Conservation (phyloP, 2,797 vertebrate genomes). For the Pyrocephalus nanus region DNA sequence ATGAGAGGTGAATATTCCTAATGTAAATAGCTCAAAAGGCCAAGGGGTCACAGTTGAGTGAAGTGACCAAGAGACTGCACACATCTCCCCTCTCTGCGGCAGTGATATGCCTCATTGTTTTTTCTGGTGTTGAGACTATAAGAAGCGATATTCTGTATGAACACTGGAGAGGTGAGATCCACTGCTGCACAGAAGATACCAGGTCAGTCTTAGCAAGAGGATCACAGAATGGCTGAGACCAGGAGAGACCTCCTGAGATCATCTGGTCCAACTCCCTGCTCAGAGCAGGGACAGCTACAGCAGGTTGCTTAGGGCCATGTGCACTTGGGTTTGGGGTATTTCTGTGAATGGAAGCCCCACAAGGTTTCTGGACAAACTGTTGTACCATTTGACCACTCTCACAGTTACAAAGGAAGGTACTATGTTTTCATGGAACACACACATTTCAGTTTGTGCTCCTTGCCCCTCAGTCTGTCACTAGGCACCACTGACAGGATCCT, state of each 20-base stretch:
- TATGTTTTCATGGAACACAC: not conserved
- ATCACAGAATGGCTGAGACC: not conserved
- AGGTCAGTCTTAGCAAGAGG: not conserved
- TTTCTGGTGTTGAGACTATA: not conserved
- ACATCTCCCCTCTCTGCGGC: not conserved
- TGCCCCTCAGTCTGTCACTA: not conserved
- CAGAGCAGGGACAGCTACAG: not conserved
- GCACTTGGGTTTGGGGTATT: not conserved
- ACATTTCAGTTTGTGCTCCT: not conserved
- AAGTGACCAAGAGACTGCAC: not conserved
- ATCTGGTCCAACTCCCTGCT: not conserved
- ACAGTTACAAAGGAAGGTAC: not conserved
- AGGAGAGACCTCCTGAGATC: not conserved
- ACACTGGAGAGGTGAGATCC: not conserved
- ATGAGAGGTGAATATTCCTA: not conserved
- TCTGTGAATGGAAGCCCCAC: not conserved
- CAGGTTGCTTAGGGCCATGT: not conserved
- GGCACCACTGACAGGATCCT: not conserved
- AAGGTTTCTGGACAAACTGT: not conserved
- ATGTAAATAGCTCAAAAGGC: not conserved
- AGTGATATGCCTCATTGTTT: not conserved
- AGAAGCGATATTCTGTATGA: not conserved
- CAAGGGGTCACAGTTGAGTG: not conserved
- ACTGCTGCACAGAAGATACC: not conserved
- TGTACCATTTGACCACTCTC: not conserved